phyloP scores from a whole-genome alignment of 2,888 invertebrate species.

The Monoplex corrugatus region DNA sequence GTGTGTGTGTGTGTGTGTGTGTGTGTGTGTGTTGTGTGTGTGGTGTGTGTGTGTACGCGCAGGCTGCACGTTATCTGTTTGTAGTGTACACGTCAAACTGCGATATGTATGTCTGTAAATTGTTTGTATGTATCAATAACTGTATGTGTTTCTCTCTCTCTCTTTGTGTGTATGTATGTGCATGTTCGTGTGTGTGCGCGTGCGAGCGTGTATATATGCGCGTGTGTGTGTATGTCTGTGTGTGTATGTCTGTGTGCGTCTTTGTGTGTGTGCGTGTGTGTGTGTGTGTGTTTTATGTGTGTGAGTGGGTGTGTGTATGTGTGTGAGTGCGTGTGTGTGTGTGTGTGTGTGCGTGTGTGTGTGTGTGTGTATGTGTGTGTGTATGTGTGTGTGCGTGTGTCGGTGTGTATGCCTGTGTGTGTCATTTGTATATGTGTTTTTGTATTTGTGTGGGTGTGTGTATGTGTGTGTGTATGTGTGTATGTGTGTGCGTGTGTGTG shows the following conservation, averaged over 20 bases:
- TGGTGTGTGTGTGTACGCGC: too few relatives aligned
- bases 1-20: neutral
- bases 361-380: neutral
- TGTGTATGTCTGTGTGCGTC: too few relatives aligned
- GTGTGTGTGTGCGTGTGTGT: neutral
- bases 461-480: neutral
- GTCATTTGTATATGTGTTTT: neutral
- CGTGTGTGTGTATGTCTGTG: too few relatives aligned
- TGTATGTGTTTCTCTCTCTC: too few relatives aligned
- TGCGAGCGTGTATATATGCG: too few relatives aligned
- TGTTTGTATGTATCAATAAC: too few relatives aligned
- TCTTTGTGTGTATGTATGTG: too few relatives aligned
- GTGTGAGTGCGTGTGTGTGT: neutral
- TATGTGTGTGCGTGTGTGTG: constrained; percentile 4
- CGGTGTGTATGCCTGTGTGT: neutral
- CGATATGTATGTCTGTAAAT: too few relatives aligned
- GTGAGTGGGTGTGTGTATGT: neutral
- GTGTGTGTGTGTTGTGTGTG: neutral
- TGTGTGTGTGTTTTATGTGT: neutral
- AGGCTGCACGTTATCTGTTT: too few relatives aligned
- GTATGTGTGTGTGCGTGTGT: neutral
- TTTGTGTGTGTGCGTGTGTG: constrained; percentile 32
- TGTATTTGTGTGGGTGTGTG: neutral
- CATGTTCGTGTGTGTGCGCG: too few relatives aligned
- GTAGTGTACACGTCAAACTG: too few relatives aligned